A percentile compares a stretch with the other conserved stretches of the same genome.
phyloP scores from a whole-genome alignment of 2,113 vertebrate species.

The Meriones unguiculatus region DNA sequence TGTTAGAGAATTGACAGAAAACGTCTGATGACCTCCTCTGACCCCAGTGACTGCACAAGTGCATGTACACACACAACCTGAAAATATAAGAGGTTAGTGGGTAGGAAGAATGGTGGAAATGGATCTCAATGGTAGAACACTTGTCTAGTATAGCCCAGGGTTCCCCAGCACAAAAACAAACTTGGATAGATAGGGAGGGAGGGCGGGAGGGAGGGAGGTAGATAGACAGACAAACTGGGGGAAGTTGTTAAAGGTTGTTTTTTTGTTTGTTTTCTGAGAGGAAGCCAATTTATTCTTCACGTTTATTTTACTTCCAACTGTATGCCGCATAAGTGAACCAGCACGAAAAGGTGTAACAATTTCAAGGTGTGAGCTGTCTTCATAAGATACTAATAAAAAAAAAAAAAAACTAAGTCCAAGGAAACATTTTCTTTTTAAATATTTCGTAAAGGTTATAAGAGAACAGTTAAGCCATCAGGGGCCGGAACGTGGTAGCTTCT shows the following conservation, averaged over 20 bases:
- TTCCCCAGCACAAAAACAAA: background rate
- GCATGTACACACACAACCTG: background rate
- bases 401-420: background rate
- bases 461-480: background rate
- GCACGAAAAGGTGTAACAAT: background rate
- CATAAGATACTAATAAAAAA: background rate
- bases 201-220: too few species aligned
- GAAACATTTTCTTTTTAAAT: constrained; percentile 15
- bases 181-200: too few species aligned
- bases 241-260: background rate
- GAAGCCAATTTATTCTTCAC: background rate
- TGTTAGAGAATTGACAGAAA: background rate
- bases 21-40: background rate
- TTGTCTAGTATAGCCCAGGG: background rate
- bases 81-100: background rate
- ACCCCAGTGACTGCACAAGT: background rate
- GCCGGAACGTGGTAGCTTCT: rapidly evolving
- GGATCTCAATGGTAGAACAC: too few species aligned
- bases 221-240: too few species aligned
- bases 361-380: constrained; percentile 20
- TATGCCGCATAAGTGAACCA: background rate
- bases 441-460: background rate
- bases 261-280: background rate
- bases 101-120: background rate
- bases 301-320: background rate